Percentiles rank a stretch among this genome's conserved stretches.
These are phyloP conservation scores for Strigamia transsilvanica DNA, from an alignment of 2,888 invertebrate species.

Conservation along the genomic window DNA sequence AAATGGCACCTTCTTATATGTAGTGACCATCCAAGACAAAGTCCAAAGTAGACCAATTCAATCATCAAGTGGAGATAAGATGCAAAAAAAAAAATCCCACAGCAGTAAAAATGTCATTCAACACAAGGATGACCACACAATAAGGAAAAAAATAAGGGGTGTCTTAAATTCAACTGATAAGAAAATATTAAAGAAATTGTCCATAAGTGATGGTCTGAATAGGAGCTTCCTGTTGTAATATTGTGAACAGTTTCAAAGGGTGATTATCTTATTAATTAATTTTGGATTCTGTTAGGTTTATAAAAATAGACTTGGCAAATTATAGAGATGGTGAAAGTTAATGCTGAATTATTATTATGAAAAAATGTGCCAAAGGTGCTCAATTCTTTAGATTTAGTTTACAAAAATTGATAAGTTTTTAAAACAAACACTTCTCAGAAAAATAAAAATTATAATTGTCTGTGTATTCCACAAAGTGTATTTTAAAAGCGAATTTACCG, in stretches of 20 bases:
- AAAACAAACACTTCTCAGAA: too few relatives aligned
- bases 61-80: not conserved
- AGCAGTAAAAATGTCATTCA: not conserved
- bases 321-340: too few relatives aligned
- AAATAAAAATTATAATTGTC: too few relatives aligned
- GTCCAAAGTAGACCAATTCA: not conserved
- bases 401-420: too few relatives aligned
- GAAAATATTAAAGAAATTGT: slow-evolving; percentile 8
- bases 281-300: too few relatives aligned
- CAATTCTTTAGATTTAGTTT: too few relatives aligned
- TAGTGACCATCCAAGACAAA: not conserved
- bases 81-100: not conserved
- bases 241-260: not conserved
- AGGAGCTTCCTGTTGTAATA: not conserved
- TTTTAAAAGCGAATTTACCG: too few relatives aligned
- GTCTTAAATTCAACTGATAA: not conserved
- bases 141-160: not conserved
- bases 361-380: too few relatives aligned
- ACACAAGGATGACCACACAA: not conserved
- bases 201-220: not conserved
- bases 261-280: not conserved
- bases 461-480: too few relatives aligned
- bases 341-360: too few relatives aligned
- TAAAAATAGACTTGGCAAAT: too few relatives aligned
- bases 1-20: not conserved